Conservation (phyloP, 2,113 vertebrate genomes). For the Nycticryphes semicollaris region DNA sequence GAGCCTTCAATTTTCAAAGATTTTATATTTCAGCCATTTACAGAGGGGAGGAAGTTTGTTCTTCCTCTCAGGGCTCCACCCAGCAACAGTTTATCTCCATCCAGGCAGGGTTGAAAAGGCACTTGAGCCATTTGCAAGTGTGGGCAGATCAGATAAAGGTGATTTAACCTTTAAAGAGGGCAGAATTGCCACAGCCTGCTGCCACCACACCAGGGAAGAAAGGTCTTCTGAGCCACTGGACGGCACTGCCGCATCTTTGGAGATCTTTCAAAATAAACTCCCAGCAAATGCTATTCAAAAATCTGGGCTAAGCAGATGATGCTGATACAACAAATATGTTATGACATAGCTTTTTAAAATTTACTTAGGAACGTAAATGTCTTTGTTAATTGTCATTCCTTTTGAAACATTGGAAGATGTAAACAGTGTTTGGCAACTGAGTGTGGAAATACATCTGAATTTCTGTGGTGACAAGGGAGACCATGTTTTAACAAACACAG, state of each 20-base stretch:
- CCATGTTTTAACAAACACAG: background rate
- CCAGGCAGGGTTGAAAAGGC: background rate
- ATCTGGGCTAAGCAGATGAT: conserved; percentile 1
- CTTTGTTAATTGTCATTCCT: conserved; percentile 21
- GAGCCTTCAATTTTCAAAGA: background rate
- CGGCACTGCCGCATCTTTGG: background rate
- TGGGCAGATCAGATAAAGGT: conserved; percentile 33
- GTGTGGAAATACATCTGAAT: background rate
- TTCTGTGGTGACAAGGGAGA: background rate
- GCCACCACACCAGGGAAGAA: background rate
- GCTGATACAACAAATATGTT: conserved; percentile 18
- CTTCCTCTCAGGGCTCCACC: background rate
- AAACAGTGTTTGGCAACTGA: background rate
- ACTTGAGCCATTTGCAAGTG: background rate
- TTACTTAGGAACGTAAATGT: conserved; percentile 5
- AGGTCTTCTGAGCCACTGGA: background rate
- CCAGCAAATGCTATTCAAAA: conserved; percentile 8
- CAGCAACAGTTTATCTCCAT: background rate
- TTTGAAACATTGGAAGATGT: background rate
- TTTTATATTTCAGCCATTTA: background rate
- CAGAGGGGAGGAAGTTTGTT: background rate
- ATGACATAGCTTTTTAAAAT: background rate
- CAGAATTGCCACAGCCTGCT: background rate
- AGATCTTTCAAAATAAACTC: conserved; percentile 50
- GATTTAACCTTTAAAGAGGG: background rate